phyloP scores from a whole-genome alignment of 2,113 vertebrate genomes.

The Lathamus discolor region DNA sequence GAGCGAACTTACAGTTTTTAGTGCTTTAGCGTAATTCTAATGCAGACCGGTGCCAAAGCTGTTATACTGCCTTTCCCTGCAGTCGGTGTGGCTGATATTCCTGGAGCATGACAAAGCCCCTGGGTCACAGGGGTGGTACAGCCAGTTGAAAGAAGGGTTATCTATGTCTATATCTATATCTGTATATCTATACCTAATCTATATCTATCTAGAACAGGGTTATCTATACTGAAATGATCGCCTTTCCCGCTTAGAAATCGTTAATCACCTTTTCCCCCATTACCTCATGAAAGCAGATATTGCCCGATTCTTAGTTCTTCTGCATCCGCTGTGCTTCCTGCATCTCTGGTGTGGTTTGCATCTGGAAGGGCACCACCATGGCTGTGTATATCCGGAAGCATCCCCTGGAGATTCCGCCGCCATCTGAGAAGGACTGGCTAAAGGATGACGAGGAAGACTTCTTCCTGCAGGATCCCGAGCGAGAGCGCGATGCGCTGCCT shows the following conservation, averaged over 20 bases:
- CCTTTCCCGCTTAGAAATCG: neutral
- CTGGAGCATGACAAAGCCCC: neutral
- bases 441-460: slow-evolving; percentile 62
- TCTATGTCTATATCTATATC: neutral
- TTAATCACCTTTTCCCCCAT: neutral
- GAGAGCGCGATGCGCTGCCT: slow-evolving; percentile 60
- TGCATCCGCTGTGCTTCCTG: neutral
- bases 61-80: neutral
- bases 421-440: slow-evolving; percentile 70
- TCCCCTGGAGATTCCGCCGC: slow-evolving; percentile 51
- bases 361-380: neutral
- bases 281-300: slow-evolving; percentile 33
- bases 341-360: neutral
- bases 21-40: neutral
- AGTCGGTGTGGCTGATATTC: neutral
- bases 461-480: slow-evolving; percentile 57
- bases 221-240: neutral
- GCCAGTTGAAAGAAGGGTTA: neutral
- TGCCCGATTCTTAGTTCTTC: neutral
- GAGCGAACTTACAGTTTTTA: neutral
- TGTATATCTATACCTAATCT: too few relatives aligned
- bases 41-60: rapidly evolving
- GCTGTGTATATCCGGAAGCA: slow-evolving; percentile 2
- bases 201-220: neutral
- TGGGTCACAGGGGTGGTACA: rapidly evolving